Conservation (phyloP, 92 coral and sea anemone species). For the Plumapathes pennacea region DNA sequence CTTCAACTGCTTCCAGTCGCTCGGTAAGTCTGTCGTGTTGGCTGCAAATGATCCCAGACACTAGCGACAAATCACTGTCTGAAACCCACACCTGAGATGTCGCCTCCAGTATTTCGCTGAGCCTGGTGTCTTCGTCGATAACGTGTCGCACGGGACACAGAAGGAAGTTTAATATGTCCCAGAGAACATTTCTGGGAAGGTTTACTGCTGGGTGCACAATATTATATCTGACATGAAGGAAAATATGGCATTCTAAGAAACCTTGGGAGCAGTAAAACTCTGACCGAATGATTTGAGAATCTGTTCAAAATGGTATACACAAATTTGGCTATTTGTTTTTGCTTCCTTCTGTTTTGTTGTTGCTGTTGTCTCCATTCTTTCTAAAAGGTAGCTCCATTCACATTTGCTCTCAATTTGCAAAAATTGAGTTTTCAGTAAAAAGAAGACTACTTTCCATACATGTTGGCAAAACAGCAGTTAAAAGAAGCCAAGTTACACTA, state of each 20-base stretch:
- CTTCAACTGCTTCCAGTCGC: constrained; percentile 83
- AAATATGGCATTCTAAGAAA: constrained; percentile 26
- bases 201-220: constrained; percentile 96
- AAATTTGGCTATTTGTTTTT: too few relatives aligned
- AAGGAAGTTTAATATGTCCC: constrained; percentile 95
- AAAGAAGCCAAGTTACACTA: too few relatives aligned
- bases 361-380: too few relatives aligned
- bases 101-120: constrained; percentile 33
- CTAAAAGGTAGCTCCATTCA: too few relatives aligned
- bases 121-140: constrained; percentile 79
- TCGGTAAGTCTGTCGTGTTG: constrained; percentile 83
- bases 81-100: constrained; percentile 67
- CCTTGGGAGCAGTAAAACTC: background rate
- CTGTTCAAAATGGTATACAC: too few relatives aligned
- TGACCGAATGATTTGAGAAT: too few relatives aligned
- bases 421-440: too few relatives aligned
- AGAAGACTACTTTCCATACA: too few relatives aligned
- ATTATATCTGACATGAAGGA: constrained; percentile 89
- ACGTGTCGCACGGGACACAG: constrained; percentile 90
- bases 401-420: too few relatives aligned
- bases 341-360: too few relatives aligned
- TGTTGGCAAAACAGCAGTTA: too few relatives aligned
- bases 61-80: constrained; percentile 78
- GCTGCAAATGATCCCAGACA: constrained; percentile 78
- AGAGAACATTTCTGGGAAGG: constrained; percentile 91